phyloP scores from a whole-genome alignment of 2,888 invertebrate genomes.

The Therioaphis trifolii region DNA sequence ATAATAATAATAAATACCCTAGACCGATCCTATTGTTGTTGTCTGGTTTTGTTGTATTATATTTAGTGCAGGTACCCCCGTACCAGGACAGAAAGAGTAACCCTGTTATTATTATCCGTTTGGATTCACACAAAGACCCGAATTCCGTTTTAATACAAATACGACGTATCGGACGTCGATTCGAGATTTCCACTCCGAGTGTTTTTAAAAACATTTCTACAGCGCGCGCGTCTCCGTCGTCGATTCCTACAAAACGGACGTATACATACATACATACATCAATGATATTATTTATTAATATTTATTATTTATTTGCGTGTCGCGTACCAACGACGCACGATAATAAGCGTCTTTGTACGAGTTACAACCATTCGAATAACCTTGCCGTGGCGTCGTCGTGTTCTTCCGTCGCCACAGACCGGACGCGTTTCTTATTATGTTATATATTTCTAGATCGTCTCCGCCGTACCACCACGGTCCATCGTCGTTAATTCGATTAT shows the following conservation, averaged over 20 bases:
- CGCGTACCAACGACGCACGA: neutral
- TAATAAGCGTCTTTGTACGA: neutral
- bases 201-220: neutral
- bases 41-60: slow-evolving; percentile 2
- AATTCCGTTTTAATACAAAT: slow-evolving; percentile 4
- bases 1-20: too few species aligned
- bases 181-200: too few species aligned
- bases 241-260: neutral
- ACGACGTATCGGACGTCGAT: neutral
- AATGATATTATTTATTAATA: neutral
- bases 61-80: neutral
- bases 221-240: neutral
- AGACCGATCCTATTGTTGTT: slow-evolving; percentile 9
- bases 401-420: neutral
- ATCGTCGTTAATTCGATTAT: neutral
- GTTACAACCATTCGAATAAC: neutral
- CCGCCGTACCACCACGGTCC: neutral
- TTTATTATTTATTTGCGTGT: neutral
- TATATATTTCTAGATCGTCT: neutral
- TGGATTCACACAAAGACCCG: slow-evolving; percentile 5
- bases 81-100: too few species aligned
- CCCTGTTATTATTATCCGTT: neutral
- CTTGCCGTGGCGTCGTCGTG: neutral
- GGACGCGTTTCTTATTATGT: neutral
- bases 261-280: neutral